phyloP scores from a whole-genome alignment of 2,888 invertebrate genomes.

The Azorinus chamasolen region DNA sequence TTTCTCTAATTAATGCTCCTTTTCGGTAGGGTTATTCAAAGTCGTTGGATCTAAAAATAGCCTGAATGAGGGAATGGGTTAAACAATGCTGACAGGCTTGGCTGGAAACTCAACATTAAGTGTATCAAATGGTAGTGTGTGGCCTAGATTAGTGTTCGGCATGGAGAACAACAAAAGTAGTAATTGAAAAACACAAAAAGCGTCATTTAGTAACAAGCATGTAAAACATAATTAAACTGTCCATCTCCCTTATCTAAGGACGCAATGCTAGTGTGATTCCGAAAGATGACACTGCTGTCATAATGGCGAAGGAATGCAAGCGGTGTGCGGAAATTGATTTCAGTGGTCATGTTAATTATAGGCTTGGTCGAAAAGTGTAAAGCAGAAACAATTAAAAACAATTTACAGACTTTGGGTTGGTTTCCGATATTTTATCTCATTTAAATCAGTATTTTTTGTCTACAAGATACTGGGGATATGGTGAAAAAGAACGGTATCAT shows the following conservation, averaged over 20 bases:
- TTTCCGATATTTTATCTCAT: constrained; percentile 49
- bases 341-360: constrained; percentile 55
- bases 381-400: constrained; percentile 61
- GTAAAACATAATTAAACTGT: constrained; percentile 38
- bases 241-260: constrained; percentile 40
- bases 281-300: constrained; percentile 33
- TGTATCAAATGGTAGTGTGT: constrained; percentile 46
- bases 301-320: constrained; percentile 48
- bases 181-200: constrained; percentile 61
- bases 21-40: too few relatives aligned
- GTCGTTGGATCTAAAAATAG: too few relatives aligned
- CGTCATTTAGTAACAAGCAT: constrained; percentile 32
- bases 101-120: too few relatives aligned
- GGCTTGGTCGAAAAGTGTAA: constrained; percentile 50
- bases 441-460: constrained; percentile 24
- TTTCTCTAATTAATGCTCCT: too few relatives aligned
- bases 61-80: too few relatives aligned
- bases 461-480: neutral
- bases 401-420: constrained; percentile 56
- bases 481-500: constrained; percentile 8
- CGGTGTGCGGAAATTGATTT: constrained; percentile 49
- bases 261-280: constrained; percentile 35
- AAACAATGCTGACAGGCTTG: too few relatives aligned
- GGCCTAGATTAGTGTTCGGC: constrained; percentile 32
- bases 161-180: constrained; percentile 55